Base-by-base conservation (phyloP, 2,888 invertebrate species). In the Germaria angustata region DNA sequence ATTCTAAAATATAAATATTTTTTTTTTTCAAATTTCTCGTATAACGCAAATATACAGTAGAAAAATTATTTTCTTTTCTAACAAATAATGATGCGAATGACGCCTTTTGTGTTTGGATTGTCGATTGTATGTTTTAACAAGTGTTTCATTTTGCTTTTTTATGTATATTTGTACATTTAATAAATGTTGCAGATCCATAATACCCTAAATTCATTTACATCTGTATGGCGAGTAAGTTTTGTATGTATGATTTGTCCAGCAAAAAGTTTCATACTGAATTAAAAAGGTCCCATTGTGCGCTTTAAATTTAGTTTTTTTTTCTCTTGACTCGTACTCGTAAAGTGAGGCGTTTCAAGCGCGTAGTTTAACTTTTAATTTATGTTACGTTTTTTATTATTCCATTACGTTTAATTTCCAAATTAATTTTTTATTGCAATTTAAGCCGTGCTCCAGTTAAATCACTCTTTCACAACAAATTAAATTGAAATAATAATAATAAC, bases 401-500 rank as follows among this genome's bases (percentile, higher is more conserved):
- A 46, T 49, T 34, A 39, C 41, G 39, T 65, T 9, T 22, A 59
- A 44, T 59, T 80, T 73, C 41, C 28, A 80, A 68, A 81, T 71
- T 34, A 39, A 76, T 66, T 80, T n/a, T 71, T 44, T 34, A 80
- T 72, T 81, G 76, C 61, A 81, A 81, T 77, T 72, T 53, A 53
- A 77, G 44, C 36, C 34, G 81, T 28, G 6, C 72, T 55, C 77
- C 61, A 81, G 61, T 81, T 81, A 72, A 72, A 53, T 72, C 59
- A 59, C 44, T 53, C 65, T 72, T 32, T 55, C 36, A 55, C 34
- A 41, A 44, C 34, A 41, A 28, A 53, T 34, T 32, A 22, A 63
- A n/a, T n/a, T n/a, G n/a, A 28, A 24, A 71, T 41, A 51, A 24
- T 59, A 22, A 36, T 9, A 17, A n/a, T 1, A 77, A 20, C 15